Conservation (phyloP, 2,797 vertebrate species). For the Cryptoprocta ferox region DNA sequence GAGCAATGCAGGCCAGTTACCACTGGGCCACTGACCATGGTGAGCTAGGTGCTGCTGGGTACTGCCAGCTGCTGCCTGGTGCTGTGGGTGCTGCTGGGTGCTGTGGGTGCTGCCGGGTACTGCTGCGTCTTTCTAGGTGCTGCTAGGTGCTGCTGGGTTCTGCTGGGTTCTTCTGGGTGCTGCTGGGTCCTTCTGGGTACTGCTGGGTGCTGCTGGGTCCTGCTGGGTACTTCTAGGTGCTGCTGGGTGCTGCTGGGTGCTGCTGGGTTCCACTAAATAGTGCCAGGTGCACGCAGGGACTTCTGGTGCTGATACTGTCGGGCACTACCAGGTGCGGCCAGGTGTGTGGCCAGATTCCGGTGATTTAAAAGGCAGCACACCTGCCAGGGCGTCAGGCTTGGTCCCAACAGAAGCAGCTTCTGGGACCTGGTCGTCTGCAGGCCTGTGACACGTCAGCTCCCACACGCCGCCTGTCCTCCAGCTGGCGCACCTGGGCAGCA, state of each 20-base stretch:
- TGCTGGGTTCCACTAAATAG: not conserved
- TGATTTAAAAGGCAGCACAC: not conserved
- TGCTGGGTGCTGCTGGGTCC: no score
- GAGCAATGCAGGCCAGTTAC: not conserved
- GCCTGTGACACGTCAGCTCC: fast-evolving
- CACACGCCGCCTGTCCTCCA: fast-evolving
- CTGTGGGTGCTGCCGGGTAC: no score
- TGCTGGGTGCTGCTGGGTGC: not conserved
- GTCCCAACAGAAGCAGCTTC: not conserved
- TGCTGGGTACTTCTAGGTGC: not conserved
- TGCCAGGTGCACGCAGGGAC: not conserved
- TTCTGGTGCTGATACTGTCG: no score
- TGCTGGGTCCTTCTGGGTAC: not conserved
- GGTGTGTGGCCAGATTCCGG: not conserved
- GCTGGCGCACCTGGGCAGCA: fast-evolving
- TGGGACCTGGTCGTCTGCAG: not conserved
- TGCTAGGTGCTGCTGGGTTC: no score
- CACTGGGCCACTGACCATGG: fast-evolving
- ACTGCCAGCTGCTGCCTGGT: no score
- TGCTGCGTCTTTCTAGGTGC: no score
- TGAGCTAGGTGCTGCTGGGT: not conserved
- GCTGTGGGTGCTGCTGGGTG: no score
- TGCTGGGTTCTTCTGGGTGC: no score
- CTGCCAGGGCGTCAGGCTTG: fast-evolving
- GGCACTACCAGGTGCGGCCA: not conserved